Conservation (phyloP, 2,888 invertebrate genomes). For the Teleogryllus oceanicus region DNA sequence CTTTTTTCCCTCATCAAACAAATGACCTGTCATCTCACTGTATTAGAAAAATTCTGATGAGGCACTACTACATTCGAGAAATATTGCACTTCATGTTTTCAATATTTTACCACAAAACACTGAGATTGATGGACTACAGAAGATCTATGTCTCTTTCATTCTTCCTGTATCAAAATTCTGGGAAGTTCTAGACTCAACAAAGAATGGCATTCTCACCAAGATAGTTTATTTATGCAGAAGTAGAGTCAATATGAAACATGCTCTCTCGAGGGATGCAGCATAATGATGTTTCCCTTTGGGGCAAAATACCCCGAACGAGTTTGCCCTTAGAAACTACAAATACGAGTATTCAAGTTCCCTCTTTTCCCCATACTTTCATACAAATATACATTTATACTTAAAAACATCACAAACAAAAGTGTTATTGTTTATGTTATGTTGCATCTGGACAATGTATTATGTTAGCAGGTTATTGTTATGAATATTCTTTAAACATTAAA, state of each 20-base stretch:
- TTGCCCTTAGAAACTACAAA: not conserved
- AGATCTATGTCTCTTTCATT: not conserved
- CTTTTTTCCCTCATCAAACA: constrained; percentile 1
- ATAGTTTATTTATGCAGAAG: not conserved
- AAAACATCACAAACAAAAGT: constrained; percentile 1
- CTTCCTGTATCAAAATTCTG: constrained; percentile 18
- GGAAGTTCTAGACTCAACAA: constrained; percentile 3
- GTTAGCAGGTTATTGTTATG: not conserved
- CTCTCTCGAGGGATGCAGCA: not conserved
- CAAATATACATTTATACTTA: not conserved
- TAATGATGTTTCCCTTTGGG: not conserved
- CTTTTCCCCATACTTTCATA: not conserved
- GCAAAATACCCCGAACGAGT: not conserved
- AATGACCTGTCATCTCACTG: not conserved
- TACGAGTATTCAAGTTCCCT: not conserved
- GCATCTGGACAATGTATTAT: not conserved
- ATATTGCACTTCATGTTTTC: constrained; percentile 10
- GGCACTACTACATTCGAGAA: constrained; percentile 18
- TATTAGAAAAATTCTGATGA: constrained; percentile 18
- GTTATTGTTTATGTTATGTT: not conserved
- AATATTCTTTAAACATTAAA: constrained; percentile 1
- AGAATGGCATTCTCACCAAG: constrained; percentile 11
- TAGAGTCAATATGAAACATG: not conserved
- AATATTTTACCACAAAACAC: constrained; percentile 2
- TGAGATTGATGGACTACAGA: not conserved